A percentile compares a stretch with the other conserved stretches of the same genome.
Conservation (phyloP, 2,113 vertebrate genomes). For the Pleuronectes platessa region DNA sequence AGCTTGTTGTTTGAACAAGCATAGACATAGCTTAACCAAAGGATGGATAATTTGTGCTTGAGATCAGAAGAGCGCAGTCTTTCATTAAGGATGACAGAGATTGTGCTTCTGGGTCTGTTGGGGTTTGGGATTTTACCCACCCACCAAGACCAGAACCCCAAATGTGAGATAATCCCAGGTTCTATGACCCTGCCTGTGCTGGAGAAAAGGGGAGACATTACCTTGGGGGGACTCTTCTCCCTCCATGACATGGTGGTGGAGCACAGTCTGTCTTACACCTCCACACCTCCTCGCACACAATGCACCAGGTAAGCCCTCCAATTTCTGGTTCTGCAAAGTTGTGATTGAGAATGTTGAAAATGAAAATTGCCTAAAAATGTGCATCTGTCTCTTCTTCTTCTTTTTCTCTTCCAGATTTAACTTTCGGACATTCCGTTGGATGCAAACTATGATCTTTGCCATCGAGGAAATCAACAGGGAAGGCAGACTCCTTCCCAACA, state of each 20-base stretch:
- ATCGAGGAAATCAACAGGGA: constrained; percentile 83
- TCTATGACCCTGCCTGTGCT: constrained; percentile 72
- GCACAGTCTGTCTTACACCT: constrained; percentile 68
- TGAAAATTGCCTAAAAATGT: background rate
- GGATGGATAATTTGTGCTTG: constrained; percentile 26
- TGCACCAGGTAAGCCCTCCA: constrained; percentile 76
- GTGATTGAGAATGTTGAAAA: background rate
- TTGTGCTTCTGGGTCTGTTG: constrained; percentile 51
- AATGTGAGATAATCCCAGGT: constrained; percentile 70
- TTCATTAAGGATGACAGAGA: background rate
- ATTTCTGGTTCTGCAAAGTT: background rate
- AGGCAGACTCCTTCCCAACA: constrained; percentile 74
- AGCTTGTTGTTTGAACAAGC: background rate
- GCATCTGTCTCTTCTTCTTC: background rate
- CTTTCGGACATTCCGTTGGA: constrained; percentile 83
- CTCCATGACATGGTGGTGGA: constrained; percentile 80
- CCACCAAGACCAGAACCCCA: constrained; percentile 29
- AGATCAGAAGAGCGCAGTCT: background rate
- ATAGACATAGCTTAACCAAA: background rate
- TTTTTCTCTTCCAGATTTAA: constrained; percentile 74
- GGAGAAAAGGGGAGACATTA: constrained; percentile 77
- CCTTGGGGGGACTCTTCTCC: constrained; percentile 84
- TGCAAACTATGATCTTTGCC: constrained; percentile 86
- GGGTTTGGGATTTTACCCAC: constrained; percentile 34
- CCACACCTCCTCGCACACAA: constrained; percentile 58